Base-by-base conservation (phyloP, 2,797 vertebrate species). In the Bradypus variegatus region DNA sequence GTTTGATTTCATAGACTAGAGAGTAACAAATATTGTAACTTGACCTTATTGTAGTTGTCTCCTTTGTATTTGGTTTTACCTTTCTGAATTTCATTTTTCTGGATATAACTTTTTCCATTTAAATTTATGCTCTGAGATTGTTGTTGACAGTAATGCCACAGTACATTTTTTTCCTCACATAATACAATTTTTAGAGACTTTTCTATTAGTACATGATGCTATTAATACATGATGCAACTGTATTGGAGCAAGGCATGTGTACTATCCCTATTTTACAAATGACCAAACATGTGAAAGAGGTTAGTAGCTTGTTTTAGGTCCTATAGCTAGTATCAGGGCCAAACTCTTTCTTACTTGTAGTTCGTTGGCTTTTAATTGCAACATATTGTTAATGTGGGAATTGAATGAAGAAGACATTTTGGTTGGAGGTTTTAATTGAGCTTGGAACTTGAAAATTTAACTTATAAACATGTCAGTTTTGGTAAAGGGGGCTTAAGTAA, bases 31-130 rank as follows among this genome's bases (percentile, higher is more conserved):
- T 82, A 77, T 3, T 36, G 12, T 60, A 73, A 80, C 72, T 79
- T 48, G 45, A 64, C 29, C 67, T 86, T 60, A 31, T 60, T 62
- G 27, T 72, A 48, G 53, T 38, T 41, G 41, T 88, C 55, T 79
- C 36, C 41, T 65, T 92, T 90, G 53, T 48, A 67, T 9, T 36
- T 93, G 14, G 36, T 89, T 18, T 60, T 81, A 2, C 65, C 27
- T 77, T 88, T 84, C 36, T 77, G 60, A 89, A 19, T 92, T 76
- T 91, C 41, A 29, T 60, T 81, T 95, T 83, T 82, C 21, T 55
- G 50, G 53, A 14, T 70, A 25, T 89, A 65, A 53, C n/a, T 70
- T 79, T 78, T 88, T 88, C 60, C 29, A 29, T 76, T 89, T 84
- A 69, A 76, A n/a, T 89, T 80, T 86, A 55, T 93, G 25, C 8